Evolutionary conservation across 2,113 vertebrate species (phyloP).

Genomic region (Fulica atra): DNA sequence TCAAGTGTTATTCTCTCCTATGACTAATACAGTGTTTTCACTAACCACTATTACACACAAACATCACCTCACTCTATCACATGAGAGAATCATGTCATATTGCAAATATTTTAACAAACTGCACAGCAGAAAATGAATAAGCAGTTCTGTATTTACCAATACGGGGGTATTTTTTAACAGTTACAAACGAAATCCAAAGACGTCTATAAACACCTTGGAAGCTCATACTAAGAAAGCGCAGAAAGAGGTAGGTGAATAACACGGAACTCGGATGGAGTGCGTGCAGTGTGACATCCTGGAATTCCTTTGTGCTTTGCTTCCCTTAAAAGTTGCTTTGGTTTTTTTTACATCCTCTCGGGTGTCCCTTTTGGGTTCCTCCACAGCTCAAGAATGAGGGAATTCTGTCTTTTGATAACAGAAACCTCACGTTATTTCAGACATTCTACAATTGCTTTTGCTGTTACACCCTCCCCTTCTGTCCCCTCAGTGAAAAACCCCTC

Average conservation of each 20-base stretch:
- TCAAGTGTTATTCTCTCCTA: slow-evolving; percentile 49
- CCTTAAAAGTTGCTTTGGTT: not conserved
- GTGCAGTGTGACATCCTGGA: not conserved
- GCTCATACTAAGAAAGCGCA: not conserved
- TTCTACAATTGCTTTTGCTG: not conserved
- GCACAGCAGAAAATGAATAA: slow-evolving; percentile 50
- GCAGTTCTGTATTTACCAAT: slow-evolving; percentile 8
- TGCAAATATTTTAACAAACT: slow-evolving; percentile 55
- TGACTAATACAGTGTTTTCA: slow-evolving; percentile 73
- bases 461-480: not conserved
- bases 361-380: not conserved
- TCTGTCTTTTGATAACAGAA: not conserved
- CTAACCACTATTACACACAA: slow-evolving; percentile 54
- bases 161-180: not conserved
- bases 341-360: not conserved
- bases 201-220: not conserved
- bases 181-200: not conserved
- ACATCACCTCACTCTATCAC: slow-evolving; percentile 68
- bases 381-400: not conserved
- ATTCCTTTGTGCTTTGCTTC: not conserved
- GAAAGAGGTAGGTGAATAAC: not conserved
- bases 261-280: not conserved
- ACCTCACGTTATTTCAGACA: not conserved
- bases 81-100: slow-evolving; percentile 63
- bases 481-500: not conserved